phyloP scores from a whole-genome alignment of 2,113 vertebrate species.

The Gracilinanus agilis region DNA sequence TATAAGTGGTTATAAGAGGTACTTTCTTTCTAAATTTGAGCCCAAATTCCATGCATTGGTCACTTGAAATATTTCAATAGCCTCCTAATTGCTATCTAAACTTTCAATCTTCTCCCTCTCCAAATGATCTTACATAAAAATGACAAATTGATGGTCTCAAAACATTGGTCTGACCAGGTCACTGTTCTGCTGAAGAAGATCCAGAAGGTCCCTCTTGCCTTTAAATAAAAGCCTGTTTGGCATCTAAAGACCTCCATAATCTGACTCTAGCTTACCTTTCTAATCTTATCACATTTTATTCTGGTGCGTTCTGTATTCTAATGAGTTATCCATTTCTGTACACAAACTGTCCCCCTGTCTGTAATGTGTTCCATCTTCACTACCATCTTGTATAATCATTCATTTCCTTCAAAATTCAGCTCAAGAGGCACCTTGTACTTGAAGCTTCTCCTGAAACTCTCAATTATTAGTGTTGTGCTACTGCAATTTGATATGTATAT shows the following conservation, averaged over 20 bases:
- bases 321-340: too few species aligned
- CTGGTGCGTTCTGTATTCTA: too few species aligned
- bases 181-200: not conserved
- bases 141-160: not conserved
- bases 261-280: not conserved
- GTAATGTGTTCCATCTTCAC: too few species aligned
- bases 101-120: not conserved
- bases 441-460: not conserved
- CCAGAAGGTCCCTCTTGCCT: not conserved
- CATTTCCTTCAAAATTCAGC: too few species aligned
- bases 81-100: not conserved
- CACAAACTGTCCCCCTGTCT: too few species aligned
- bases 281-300: not conserved
- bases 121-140: not conserved
- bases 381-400: too few species aligned
- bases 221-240: not conserved
- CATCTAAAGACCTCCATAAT: not conserved
- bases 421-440: not conserved
- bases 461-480: too few species aligned
- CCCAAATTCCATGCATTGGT: not conserved
- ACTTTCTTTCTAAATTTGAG: not conserved
- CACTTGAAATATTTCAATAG: not conserved
- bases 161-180: not conserved
- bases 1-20: too few species aligned
- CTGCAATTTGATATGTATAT: too few species aligned